A percentile compares a stretch with the other conserved stretches of the same genome.
These are phyloP conservation scores for Drosophila atroscutellata DNA, from an alignment of 2,888 invertebrate genomes.

Conservation along the genomic window DNA sequence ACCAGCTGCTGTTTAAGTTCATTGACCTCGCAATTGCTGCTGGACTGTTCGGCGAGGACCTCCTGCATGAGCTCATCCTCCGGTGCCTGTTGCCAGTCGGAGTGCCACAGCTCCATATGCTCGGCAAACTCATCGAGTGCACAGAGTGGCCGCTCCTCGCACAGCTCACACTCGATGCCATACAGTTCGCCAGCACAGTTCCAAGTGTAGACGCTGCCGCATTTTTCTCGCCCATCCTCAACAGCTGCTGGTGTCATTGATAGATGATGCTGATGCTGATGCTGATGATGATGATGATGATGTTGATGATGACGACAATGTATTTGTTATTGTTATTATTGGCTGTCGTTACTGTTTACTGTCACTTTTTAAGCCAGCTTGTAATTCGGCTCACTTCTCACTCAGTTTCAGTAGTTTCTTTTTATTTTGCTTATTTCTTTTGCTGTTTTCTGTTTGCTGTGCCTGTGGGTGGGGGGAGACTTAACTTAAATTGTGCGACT, in stretches of 20 bases:
- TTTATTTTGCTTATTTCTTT: neutral
- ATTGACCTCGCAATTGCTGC: conserved; percentile 56
- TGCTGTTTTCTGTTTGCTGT: conserved; percentile 2
- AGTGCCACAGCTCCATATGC: conserved; percentile 81
- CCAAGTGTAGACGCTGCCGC: conserved; percentile 80
- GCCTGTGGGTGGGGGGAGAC: neutral
- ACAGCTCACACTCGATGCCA: conserved; percentile 78
- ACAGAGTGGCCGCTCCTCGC: conserved; percentile 79
- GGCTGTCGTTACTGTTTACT: conserved; percentile 24
- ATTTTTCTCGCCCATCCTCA: conserved; percentile 58
- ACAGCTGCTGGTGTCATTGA: conserved; percentile 19
- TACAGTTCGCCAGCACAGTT: conserved; percentile 77
- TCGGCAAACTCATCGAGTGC: conserved; percentile 75
- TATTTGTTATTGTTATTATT: conserved; percentile 3
- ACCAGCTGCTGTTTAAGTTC: conserved; percentile 69
- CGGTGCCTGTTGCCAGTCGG: conserved; percentile 63
- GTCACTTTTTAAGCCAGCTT: conserved; percentile 56
- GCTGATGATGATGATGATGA: neutral
- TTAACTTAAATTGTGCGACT: conserved; percentile 49
- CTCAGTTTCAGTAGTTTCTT: conserved; percentile 10
- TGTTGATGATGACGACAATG: neutral
- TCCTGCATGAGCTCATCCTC: conserved; percentile 74
- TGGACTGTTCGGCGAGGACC: conserved; percentile 64
- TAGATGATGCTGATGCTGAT: conserved; percentile 5
- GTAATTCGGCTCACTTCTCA: conserved; percentile 47